These are phyloP conservation scores for Daubentonia madagascariensis DNA, from an alignment of 2,113 vertebrate genomes.

Conservation along the genomic window DNA sequence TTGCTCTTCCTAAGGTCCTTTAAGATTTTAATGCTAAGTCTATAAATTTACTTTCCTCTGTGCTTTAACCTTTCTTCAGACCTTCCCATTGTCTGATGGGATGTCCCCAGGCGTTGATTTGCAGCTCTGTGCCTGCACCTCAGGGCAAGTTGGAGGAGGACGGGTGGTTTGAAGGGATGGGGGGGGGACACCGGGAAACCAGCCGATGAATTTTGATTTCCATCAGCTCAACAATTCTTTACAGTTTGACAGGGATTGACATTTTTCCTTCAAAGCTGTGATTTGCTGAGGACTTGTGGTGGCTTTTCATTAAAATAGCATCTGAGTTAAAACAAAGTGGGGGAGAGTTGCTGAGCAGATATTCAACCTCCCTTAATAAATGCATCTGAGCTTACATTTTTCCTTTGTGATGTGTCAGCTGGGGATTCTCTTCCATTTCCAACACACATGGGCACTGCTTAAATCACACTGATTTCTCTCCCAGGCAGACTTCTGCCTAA, in stretches of 20 bases:
- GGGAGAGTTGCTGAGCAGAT: slow-evolving; percentile 69
- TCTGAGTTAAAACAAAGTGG: slow-evolving; percentile 28
- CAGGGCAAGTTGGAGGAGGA: slow-evolving; percentile 67
- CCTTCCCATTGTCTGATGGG: slow-evolving; percentile 73
- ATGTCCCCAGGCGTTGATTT: slow-evolving; percentile 73
- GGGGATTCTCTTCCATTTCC: slow-evolving; percentile 75
- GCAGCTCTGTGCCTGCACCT: slow-evolving; percentile 44
- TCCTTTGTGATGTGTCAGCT: slow-evolving; percentile 78
- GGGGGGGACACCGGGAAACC: background rate
- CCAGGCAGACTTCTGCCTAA: slow-evolving; percentile 71
- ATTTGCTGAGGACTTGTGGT: slow-evolving; percentile 81
- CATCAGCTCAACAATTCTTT: slow-evolving; percentile 80
- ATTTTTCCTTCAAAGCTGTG: slow-evolving; percentile 79
- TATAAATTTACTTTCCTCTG: slow-evolving; percentile 86
- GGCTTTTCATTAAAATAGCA: slow-evolving; percentile 85
- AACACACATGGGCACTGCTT: slow-evolving; percentile 74
- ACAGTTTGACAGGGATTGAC: slow-evolving; percentile 82
- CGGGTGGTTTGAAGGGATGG: background rate
- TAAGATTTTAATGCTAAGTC: slow-evolving; percentile 86
- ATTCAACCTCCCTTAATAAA: slow-evolving; percentile 79
- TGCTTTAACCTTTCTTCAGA: slow-evolving; percentile 78
- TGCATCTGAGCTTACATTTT: slow-evolving; percentile 76
- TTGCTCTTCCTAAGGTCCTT: slow-evolving; percentile 84
- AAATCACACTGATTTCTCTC: slow-evolving; percentile 83
- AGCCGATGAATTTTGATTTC: slow-evolving; percentile 80